Evolutionary conservation across 2,888 invertebrate species (phyloP).

Genomic region (Sesia bembeciformis): DNA sequence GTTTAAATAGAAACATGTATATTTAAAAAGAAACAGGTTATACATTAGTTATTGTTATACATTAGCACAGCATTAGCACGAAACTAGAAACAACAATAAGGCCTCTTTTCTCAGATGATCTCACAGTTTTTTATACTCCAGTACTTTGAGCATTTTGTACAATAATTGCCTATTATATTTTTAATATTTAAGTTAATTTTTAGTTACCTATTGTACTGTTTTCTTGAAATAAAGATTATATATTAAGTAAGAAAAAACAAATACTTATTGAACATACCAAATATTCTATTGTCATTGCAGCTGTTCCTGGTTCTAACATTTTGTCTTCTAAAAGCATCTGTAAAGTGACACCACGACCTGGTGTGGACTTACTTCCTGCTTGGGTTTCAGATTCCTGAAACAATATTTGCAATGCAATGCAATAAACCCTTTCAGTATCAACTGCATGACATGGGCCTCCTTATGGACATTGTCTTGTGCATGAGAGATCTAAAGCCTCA

Average conservation of each 20-base stretch:
- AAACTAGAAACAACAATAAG: too few relatives aligned
- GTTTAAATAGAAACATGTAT: too few relatives aligned
- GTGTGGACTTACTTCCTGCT: conserved; percentile 60
- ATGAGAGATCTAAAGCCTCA: too few relatives aligned
- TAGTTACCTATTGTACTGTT: not conserved
- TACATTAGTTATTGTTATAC: too few relatives aligned
- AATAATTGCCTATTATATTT: not conserved
- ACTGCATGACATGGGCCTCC: too few relatives aligned
- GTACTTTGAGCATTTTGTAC: too few relatives aligned
- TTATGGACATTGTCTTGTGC: too few relatives aligned
- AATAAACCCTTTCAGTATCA: too few relatives aligned
- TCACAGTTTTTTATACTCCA: too few relatives aligned
- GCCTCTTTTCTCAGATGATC: too few relatives aligned
- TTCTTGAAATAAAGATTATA: not conserved
- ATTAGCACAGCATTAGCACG: too few relatives aligned
- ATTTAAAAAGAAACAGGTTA: too few relatives aligned
- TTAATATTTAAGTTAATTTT: not conserved
- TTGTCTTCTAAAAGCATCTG: conserved; percentile 90
- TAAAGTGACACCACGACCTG: conserved; percentile 83
- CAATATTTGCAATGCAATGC: not conserved
- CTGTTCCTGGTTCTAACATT: conserved; percentile 87
- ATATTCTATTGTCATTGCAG: conserved; percentile 92
- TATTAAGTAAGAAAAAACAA: not conserved
- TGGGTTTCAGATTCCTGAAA: conserved; percentile 63
- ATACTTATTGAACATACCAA: conserved; percentile 77